Evolutionary conservation across 1,140 invertebrate species (phyloP).

Genomic region (Panagrolaimus sp.): DNA sequence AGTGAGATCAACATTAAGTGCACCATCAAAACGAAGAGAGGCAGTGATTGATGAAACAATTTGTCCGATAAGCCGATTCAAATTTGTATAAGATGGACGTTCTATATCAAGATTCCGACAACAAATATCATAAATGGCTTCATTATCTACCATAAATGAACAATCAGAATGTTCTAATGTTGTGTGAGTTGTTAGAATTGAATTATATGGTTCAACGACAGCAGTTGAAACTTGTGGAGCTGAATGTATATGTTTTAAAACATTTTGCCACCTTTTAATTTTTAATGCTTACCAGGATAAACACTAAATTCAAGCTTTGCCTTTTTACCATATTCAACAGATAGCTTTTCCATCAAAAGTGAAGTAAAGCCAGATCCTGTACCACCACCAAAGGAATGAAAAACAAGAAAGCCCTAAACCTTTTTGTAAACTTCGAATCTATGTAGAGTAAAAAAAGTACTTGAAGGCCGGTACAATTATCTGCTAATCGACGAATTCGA

Average conservation of each 20-base stretch:
- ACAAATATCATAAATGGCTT: constrained; percentile 86
- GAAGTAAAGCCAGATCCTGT: constrained; percentile 75
- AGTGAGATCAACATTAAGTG: constrained; percentile 67
- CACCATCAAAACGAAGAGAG: constrained; percentile 67
- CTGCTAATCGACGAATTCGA: constrained; percentile 67
- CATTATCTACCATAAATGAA: constrained; percentile 66
- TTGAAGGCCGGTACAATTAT: constrained; percentile 75
- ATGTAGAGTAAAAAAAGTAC: constrained; percentile 5
- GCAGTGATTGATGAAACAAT: constrained; percentile 63
- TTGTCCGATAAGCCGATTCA: constrained; percentile 48
- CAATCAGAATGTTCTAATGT: constrained; percentile 60
- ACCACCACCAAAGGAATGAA: constrained; percentile 80
- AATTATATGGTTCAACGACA: constrained; percentile 62
- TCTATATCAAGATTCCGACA: constrained; percentile 77
- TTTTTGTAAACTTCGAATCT: neutral
- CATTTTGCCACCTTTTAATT: no score
- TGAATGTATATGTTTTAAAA: no score
- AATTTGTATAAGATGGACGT: constrained; percentile 73
- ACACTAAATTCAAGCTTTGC: constrained; percentile 79
- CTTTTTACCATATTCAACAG: constrained; percentile 78
- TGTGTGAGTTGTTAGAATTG: constrained; percentile 67
- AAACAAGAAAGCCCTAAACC: constrained; percentile 77
- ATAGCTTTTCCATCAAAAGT: constrained; percentile 70
- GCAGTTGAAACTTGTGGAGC: constrained; percentile 69
- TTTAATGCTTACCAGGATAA: no score